phyloP scores from a whole-genome alignment of 2,888 invertebrate genomes.

The Sarcophaga caerulescens region DNA sequence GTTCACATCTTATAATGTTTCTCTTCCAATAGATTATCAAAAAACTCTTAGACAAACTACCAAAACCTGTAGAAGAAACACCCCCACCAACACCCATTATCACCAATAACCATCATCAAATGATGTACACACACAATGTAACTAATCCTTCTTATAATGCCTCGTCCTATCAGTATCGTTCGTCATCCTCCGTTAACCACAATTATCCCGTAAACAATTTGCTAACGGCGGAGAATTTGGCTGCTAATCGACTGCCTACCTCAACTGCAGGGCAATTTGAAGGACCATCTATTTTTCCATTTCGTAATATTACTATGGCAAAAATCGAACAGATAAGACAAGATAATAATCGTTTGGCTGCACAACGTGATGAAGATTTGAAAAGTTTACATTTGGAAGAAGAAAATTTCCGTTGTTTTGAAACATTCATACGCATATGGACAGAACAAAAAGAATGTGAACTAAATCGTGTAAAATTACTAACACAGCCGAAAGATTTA shows the following conservation, averaged over 20 bases:
- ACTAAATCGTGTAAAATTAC: slow-evolving; percentile 15
- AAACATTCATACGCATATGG: slow-evolving; percentile 70
- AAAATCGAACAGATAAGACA: slow-evolving; percentile 72
- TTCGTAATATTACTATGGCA: slow-evolving; percentile 70
- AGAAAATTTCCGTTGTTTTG: slow-evolving; percentile 69
- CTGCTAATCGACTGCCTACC: background rate
- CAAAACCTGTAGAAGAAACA: slow-evolving; percentile 51
- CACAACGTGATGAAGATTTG: slow-evolving; percentile 69
- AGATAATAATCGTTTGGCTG: slow-evolving; percentile 71
- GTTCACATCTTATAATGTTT: background rate
- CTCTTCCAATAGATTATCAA: slow-evolving; percentile 43
- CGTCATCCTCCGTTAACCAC: background rate
- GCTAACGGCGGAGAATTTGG: background rate
- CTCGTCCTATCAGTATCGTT: slow-evolving; percentile 32
- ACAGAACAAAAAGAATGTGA: slow-evolving; percentile 64
- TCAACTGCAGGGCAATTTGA: background rate
- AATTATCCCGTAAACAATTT: no score
- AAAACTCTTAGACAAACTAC: slow-evolving; percentile 65
- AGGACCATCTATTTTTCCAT: slow-evolving; percentile 37
- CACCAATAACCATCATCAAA: slow-evolving; percentile 2
- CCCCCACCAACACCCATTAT: background rate
- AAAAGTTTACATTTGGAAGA: slow-evolving; percentile 70
- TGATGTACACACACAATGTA: background rate
- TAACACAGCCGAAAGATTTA: slow-evolving; percentile 15
- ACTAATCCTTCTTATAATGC: background rate